These are phyloP conservation scores for Macroglossus sobrinus DNA, from an alignment of 2,113 vertebrate species.

Conservation along the genomic window DNA sequence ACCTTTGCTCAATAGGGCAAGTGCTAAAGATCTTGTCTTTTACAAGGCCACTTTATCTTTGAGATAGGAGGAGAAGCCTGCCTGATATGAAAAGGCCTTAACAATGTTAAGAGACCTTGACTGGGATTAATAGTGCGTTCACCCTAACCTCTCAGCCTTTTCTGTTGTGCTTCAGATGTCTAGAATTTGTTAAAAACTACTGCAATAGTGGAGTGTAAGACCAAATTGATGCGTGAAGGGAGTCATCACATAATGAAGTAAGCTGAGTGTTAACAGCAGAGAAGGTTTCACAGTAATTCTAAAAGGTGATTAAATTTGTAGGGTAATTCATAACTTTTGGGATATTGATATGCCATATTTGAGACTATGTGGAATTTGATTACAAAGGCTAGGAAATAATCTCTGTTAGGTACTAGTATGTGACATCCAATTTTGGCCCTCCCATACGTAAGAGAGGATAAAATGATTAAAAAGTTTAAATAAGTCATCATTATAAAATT, in stretches of 20 bases:
- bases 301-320: not conserved
- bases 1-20: not conserved
- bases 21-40: not conserved
- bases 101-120: not conserved
- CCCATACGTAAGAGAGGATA: not conserved
- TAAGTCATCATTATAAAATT: not conserved
- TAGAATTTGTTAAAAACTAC: not conserved
- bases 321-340: not conserved
- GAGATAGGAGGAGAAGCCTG: not conserved
- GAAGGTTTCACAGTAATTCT: not conserved
- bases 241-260: not conserved
- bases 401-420: not conserved
- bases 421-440: not conserved
- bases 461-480: slow-evolving; percentile 32
- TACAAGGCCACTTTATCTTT: not conserved
- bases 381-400: not conserved
- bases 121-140: not conserved
- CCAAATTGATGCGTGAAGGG: not conserved
- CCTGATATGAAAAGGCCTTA: not conserved
- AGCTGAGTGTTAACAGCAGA: not conserved
- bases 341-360: not conserved
- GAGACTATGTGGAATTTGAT: not conserved
- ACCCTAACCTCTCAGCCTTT: not conserved
- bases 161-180: not conserved
- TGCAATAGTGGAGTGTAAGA: not conserved